phyloP scores from a whole-genome alignment of 2,888 invertebrate species.

The Chrysolina americana region DNA sequence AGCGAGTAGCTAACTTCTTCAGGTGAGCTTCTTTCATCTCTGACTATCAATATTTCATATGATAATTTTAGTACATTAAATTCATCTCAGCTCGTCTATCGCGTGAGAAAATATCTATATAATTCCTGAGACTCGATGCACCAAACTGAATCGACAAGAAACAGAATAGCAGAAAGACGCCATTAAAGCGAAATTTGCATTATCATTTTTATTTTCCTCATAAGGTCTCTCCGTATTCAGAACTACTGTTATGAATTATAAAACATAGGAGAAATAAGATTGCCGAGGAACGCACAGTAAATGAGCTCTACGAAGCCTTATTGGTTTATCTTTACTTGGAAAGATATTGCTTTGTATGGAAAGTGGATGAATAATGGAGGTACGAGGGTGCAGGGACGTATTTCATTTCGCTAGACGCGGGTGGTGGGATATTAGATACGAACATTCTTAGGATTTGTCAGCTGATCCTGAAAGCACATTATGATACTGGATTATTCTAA shows the following conservation, averaged over 20 bases:
- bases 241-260: conserved; percentile 24
- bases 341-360: conserved; percentile 31
- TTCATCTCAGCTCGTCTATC: neutral
- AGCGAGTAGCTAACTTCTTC: too few species aligned
- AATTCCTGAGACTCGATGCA: neutral
- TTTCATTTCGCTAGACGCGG: neutral
- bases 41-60: too few species aligned
- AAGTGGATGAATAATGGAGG: conserved; percentile 28
- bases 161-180: conserved; percentile 13
- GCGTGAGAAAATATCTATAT: neutral
- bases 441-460: neutral
- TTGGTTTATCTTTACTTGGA: conserved; percentile 31
- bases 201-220: conserved; percentile 21
- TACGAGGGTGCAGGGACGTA: conserved; percentile 14
- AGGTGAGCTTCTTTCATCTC: too few species aligned
- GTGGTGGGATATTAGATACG: neutral
- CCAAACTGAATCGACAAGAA: neutral
- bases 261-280: conserved; percentile 23
- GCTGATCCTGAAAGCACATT: neutral
- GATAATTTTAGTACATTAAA: too few species aligned
- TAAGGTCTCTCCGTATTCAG: conserved; percentile 18
- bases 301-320: conserved; percentile 28
- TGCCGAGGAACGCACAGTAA: conserved; percentile 13
- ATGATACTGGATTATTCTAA: too few species aligned
- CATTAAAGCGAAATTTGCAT: conserved; percentile 19